A percentile compares a stretch with the other conserved stretches of the same genome.
phyloP scores from a whole-genome alignment of 2,888 invertebrate species.

The Epsilonema sp. region DNA sequence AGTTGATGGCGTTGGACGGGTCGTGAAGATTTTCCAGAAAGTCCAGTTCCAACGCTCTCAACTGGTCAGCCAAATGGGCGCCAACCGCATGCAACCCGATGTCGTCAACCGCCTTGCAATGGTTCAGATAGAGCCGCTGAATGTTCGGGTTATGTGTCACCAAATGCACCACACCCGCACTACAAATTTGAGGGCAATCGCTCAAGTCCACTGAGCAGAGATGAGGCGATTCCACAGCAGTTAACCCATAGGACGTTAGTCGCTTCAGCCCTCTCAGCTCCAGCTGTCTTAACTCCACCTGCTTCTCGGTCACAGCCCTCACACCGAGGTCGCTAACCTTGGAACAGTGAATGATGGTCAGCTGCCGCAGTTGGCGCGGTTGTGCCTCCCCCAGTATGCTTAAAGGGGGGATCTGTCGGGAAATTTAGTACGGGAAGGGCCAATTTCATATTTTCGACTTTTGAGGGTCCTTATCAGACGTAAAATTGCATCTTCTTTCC shows the following conservation, averaged over 20 bases:
- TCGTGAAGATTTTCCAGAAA: constrained; percentile 20
- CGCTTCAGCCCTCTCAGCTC: constrained; percentile 17
- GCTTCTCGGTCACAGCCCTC: constrained; percentile 14
- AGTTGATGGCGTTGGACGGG: constrained; percentile 17
- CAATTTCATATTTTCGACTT: too few species aligned
- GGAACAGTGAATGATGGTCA: constrained; percentile 22
- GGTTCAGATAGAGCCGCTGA: constrained; percentile 19
- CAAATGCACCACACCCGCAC: constrained; percentile 16
- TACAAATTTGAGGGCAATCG: constrained; percentile 20
- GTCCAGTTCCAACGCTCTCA: constrained; percentile 21
- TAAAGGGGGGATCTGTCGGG: too few species aligned
- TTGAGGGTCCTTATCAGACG: too few species aligned
- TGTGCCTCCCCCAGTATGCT: too few species aligned
- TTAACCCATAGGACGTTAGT: constrained; percentile 17
- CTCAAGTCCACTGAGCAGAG: constrained; percentile 21
- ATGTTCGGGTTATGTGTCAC: constrained; percentile 19
- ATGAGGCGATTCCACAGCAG: constrained; percentile 14
- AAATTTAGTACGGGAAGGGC: too few species aligned
- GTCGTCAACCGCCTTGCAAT: constrained; percentile 22
- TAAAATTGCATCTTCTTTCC: too few species aligned
- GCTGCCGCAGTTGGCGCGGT: constrained; percentile 14
- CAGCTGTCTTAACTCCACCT: constrained; percentile 13
- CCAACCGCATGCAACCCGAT: constrained; percentile 24
- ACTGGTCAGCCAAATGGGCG: constrained; percentile 15
- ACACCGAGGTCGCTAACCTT: constrained; percentile 17